Evolutionary conservation across 2,888 invertebrate genomes (phyloP).

Genomic region (Mactromeris polynyma): DNA sequence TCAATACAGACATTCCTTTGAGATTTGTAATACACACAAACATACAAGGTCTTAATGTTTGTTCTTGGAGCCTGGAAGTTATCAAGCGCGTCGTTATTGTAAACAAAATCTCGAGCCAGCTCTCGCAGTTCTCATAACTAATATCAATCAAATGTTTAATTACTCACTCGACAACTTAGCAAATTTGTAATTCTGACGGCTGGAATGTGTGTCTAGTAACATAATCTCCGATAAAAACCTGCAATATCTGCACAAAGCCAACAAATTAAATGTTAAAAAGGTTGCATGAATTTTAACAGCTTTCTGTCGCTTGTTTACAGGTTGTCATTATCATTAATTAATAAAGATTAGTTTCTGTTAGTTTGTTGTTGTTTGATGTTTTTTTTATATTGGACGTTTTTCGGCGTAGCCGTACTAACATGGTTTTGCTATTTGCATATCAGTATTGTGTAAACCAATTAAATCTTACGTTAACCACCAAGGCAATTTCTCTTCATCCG

Average conservation of each 20-base stretch:
- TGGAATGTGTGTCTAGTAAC: neutral
- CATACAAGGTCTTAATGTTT: neutral
- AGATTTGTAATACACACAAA: conserved; percentile 9
- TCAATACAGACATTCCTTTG: neutral
- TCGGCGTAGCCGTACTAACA: no score
- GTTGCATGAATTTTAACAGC: no score
- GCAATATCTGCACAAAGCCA: neutral
- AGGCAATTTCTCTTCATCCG: no score
- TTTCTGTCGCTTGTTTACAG: no score
- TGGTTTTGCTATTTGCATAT: no score
- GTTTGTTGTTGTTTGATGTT: no score
- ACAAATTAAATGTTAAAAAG: no score
- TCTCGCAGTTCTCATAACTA: neutral
- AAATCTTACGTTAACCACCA: no score
- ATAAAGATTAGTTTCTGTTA: no score
- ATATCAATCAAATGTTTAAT: conserved; percentile 1
- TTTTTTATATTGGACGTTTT: no score
- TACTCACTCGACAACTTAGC: neutral
- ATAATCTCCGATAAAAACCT: neutral
- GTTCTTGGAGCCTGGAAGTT: neutral
- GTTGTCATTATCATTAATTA: no score
- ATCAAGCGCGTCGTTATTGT: neutral
- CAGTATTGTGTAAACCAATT: no score
- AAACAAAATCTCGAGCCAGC: neutral
- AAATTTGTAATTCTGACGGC: neutral